Percentiles rank a stretch among this genome's conserved stretches.
Evolutionary conservation across 2,113 vertebrate species (phyloP).

Genomic region (Myrmecobius fasciatus): DNA sequence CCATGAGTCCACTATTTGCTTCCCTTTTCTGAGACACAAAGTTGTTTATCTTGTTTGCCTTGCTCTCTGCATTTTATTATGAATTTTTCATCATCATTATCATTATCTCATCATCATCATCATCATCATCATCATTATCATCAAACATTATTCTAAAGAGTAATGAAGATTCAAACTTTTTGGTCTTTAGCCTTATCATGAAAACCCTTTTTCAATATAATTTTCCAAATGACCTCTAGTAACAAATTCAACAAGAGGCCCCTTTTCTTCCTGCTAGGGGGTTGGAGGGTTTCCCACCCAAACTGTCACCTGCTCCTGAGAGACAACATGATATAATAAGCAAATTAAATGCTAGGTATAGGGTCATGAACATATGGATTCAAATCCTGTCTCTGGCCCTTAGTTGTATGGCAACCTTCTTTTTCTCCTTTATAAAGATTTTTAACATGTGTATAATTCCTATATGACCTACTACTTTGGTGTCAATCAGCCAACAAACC

Average conservation of each 20-base stretch:
- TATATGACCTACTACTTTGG: not conserved
- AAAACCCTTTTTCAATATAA: not conserved
- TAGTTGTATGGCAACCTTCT: not conserved
- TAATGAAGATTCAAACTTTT: constrained; percentile 35
- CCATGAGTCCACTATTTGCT: constrained; percentile 28
- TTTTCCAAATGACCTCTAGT: not conserved
- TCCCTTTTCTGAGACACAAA: not conserved
- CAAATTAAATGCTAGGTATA: not conserved
- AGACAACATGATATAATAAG: not conserved
- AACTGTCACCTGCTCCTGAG: not conserved
- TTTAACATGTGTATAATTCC: not conserved
- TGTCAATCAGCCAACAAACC: not conserved
- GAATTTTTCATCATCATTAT: constrained; percentile 22
- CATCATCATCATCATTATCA: constrained; percentile 38
- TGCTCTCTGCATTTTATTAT: constrained; percentile 37
- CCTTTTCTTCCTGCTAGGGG: not conserved
- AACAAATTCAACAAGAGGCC: not conserved
- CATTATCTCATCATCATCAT: constrained; percentile 49
- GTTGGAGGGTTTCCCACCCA: not conserved
- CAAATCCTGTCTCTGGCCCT: not conserved
- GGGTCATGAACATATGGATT: not conserved
- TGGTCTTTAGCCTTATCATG: not conserved
- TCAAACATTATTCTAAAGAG: constrained; percentile 39
- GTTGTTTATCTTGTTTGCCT: constrained; percentile 47
- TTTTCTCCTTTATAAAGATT: not conserved